phyloP scores from a whole-genome alignment of 2,888 invertebrate genomes.

The Calameuta idolon region DNA sequence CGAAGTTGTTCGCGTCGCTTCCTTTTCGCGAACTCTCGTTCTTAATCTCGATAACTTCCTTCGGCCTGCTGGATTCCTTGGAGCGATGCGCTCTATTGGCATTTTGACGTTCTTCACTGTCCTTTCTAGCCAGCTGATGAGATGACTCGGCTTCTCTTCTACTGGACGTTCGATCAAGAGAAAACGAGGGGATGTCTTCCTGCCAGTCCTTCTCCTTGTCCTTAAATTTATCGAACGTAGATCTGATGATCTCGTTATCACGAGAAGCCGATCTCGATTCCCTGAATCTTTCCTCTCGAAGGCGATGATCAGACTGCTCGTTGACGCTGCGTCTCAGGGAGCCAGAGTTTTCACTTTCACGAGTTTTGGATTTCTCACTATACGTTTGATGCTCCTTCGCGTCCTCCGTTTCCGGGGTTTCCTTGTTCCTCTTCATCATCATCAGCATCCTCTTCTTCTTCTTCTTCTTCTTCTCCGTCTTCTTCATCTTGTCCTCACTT shows the following conservation, averaged over 20 bases:
- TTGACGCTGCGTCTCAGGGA: not conserved
- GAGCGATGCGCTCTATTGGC: conserved; percentile 24
- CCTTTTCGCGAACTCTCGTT: too few species aligned
- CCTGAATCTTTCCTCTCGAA: conserved; percentile 16
- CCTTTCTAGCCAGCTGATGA: too few species aligned
- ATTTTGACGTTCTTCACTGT: conserved; percentile 14
- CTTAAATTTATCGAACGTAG: not conserved
- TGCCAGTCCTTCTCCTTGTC: too few species aligned
- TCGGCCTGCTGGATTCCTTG: conserved; percentile 33
- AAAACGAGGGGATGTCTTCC: too few species aligned
- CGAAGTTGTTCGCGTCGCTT: too few species aligned
- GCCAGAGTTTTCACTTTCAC: too few species aligned
- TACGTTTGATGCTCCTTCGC: not conserved
- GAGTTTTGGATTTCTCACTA: too few species aligned
- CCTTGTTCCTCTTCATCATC: not conserved
- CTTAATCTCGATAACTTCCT: too few species aligned
- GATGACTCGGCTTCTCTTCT: too few species aligned
- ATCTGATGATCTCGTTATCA: conserved; percentile 17
- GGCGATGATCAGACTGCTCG: not conserved
- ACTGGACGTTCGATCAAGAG: too few species aligned
- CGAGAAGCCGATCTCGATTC: conserved; percentile 9
- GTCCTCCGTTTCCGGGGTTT: conserved; percentile 6
- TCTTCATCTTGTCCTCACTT: not conserved
- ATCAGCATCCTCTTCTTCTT: too few species aligned
- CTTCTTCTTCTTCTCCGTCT: too few species aligned